phyloP scores from a whole-genome alignment of 2,888 invertebrate genomes.

The Caenorhabditis angaria region DNA sequence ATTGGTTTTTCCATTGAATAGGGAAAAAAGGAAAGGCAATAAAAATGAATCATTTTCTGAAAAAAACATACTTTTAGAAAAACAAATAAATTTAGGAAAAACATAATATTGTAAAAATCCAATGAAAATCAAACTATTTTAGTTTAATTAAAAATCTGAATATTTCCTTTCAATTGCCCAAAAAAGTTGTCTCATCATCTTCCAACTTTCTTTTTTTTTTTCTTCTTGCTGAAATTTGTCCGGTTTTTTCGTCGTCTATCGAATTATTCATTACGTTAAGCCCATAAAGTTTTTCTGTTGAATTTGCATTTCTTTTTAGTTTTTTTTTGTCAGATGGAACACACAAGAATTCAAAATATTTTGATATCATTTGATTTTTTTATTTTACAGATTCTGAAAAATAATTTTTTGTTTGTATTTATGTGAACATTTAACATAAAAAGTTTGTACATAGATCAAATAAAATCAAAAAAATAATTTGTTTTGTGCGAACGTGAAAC shows the following conservation, averaged over 20 bases:
- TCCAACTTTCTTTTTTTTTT: conserved; percentile 11
- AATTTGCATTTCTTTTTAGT: conserved; percentile 8
- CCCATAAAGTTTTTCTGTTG: conserved; percentile 6
- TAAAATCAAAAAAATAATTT: no score
- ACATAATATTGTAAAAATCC: neutral
- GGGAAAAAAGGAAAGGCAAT: neutral
- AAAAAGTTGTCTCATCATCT: conserved; percentile 7
- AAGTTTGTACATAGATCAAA: no score
- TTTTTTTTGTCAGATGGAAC: no score
- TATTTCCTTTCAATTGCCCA: neutral
- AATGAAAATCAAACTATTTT: neutral
- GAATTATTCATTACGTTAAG: neutral
- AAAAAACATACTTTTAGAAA: neutral
- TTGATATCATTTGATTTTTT: no score
- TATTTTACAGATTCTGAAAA: no score
- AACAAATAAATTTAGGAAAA: neutral
- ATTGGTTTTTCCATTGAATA: conserved; percentile 14
- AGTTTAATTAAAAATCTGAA: no score
- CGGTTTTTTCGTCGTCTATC: neutral
- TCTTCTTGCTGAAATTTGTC: conserved; percentile 6
- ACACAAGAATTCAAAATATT: no score
- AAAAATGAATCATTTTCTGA: neutral
- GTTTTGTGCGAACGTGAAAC: neutral
- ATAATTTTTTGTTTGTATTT: no score
- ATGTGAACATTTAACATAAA: no score